A percentile compares a stretch with the other conserved stretches of the same genome.
Conservation (phyloP, 2,888 invertebrate genomes). For the Melangyna quadrimaculata region DNA sequence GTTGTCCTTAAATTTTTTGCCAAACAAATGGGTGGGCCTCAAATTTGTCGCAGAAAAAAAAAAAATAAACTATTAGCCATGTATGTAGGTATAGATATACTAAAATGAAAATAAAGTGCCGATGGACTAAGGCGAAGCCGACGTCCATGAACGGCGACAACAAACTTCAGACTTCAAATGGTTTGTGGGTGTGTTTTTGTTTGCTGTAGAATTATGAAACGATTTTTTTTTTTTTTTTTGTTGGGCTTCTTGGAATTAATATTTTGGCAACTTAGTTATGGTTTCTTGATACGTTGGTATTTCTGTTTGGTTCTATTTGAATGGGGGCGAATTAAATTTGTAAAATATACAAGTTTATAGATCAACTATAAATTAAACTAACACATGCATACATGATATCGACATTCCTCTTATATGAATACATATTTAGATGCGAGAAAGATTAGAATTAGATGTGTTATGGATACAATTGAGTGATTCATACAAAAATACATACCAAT, state of each 20-base stretch:
- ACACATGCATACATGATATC: neutral
- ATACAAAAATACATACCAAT: neutral
- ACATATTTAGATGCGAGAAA: neutral
- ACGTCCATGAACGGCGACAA: conserved; percentile 17
- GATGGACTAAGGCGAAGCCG: neutral
- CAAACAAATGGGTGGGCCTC: conserved; percentile 58
- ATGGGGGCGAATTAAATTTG: conserved; percentile 38
- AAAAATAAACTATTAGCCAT: conserved; percentile 39
- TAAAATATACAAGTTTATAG: conserved; percentile 31
- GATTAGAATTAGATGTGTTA: neutral
- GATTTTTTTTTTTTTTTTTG: conserved; percentile 47
- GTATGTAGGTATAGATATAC: neutral
- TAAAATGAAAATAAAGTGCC: conserved; percentile 43
- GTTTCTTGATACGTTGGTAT: neutral
- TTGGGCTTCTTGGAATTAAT: neutral
- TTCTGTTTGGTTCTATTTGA: neutral
- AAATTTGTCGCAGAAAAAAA: conserved; percentile 43
- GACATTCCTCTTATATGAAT: neutral
- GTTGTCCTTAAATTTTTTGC: conserved; percentile 47
- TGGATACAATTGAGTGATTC: neutral
- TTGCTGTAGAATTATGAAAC: conserved; percentile 50
- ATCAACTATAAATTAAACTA: conserved; percentile 19
- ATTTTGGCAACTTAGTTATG: conserved; percentile 45
- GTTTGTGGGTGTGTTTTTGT: conserved; percentile 62
- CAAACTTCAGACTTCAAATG: conserved; percentile 25